These are phyloP conservation scores for Subanguina moxae DNA, from an alignment of 1,140 invertebrate species.

Conservation along the genomic window DNA sequence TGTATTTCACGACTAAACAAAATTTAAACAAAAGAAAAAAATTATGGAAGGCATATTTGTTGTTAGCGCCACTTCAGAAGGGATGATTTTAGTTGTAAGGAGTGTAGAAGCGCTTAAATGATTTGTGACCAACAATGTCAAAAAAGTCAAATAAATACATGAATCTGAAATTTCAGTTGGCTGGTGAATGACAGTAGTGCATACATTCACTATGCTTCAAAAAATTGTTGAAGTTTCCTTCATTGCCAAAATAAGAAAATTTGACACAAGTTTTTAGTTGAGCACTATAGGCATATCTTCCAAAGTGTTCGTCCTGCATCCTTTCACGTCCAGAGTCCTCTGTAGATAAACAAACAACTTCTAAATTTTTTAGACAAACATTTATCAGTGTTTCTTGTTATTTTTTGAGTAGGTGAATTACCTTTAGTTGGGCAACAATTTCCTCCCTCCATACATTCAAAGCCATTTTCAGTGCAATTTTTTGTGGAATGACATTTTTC, in stretches of 20 bases:
- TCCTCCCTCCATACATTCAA: background rate
- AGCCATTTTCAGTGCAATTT: constrained; percentile 3
- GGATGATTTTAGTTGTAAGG: no score
- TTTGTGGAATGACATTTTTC: background rate
- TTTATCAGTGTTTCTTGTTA: background rate
- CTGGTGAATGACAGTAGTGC: background rate
- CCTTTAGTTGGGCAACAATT: constrained; percentile 9
- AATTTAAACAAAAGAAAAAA: no score
- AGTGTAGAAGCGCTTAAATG: no score
- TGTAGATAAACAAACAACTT: background rate
- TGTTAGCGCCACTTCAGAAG: no score
- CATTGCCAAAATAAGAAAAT: constrained; percentile 43
- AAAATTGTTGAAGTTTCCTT: constrained; percentile 48
- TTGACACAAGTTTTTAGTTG: constrained; percentile 28
- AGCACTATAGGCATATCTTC: constrained; percentile 29
- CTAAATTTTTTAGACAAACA: background rate
- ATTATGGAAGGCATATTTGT: no score
- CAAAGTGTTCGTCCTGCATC: constrained; percentile 13
- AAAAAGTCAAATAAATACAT: no score
- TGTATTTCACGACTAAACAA: no score
- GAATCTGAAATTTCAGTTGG: no score
- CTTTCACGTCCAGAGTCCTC: constrained; percentile 36
- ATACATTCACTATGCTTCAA: constrained; percentile 28
- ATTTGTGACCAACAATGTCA: no score
- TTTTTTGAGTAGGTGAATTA: background rate